These are phyloP conservation scores for Euura saliciscinereae DNA, from an alignment of 1,140 invertebrate genomes.

Conservation along the genomic window DNA sequence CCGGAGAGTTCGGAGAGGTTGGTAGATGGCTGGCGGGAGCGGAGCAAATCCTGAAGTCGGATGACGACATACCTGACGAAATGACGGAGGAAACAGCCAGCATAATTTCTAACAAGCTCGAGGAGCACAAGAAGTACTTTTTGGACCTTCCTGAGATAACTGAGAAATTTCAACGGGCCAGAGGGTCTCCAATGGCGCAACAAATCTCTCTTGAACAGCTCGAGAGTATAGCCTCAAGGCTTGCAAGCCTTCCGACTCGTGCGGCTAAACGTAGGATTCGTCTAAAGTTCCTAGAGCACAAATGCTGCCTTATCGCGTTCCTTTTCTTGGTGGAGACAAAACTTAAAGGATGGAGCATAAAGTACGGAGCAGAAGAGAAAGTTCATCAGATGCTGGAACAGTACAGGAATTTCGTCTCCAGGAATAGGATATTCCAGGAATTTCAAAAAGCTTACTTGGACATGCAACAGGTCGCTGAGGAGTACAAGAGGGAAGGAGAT, in stretches of 20 bases:
- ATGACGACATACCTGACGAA: slow-evolving; percentile 79
- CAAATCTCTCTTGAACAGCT: slow-evolving; percentile 79
- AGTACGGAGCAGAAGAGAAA: slow-evolving; percentile 84
- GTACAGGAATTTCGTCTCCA: slow-evolving; percentile 90
- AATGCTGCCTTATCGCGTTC: slow-evolving; percentile 91
- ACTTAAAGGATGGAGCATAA: slow-evolving; percentile 85
- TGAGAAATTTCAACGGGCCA: slow-evolving; percentile 76
- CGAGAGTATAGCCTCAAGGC: slow-evolving; percentile 76
- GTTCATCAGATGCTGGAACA: slow-evolving; percentile 85
- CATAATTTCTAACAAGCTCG: slow-evolving; percentile 84
- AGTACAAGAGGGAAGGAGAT: slow-evolving; percentile 86
- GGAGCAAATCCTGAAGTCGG: slow-evolving; percentile 78
- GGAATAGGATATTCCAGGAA: slow-evolving; percentile 91
- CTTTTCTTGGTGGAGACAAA: slow-evolving; percentile 89
- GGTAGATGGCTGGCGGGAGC: slow-evolving; percentile 90
- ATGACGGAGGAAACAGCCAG: slow-evolving; percentile 87
- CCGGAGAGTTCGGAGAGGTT: slow-evolving; percentile 81
- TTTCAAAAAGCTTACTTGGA: slow-evolving; percentile 91
- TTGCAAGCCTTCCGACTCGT: slow-evolving; percentile 72
- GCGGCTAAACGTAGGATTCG: slow-evolving; percentile 79
- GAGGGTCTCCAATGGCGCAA: slow-evolving; percentile 64
- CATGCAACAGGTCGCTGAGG: slow-evolving; percentile 89
- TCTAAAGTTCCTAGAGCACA: slow-evolving; percentile 89
- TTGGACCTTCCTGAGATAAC: slow-evolving; percentile 77
- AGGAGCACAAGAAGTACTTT: slow-evolving; percentile 91